Percentiles rank a stretch among this genome's conserved stretches.
These are phyloP conservation scores for Poeciliopsis turrubarensis DNA, from an alignment of 2,113 vertebrate genomes.

Conservation along the genomic window DNA sequence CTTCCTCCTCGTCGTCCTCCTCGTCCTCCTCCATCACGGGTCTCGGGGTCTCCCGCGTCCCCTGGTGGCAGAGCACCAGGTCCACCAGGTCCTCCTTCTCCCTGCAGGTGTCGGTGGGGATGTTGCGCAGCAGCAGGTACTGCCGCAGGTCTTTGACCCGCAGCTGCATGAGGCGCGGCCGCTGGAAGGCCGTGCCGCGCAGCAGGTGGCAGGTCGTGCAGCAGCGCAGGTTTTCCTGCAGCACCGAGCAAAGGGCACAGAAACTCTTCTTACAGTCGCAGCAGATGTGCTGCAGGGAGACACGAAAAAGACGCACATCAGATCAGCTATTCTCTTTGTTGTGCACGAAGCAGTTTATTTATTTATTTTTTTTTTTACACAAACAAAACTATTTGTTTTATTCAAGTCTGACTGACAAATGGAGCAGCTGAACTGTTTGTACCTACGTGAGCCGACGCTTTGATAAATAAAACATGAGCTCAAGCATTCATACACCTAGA, in stretches of 20 bases:
- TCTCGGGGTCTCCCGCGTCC: slow-evolving; percentile 60
- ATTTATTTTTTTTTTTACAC: slow-evolving; percentile 5
- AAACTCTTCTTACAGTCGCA: slow-evolving; percentile 97
- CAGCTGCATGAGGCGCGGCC: slow-evolving; percentile 91
- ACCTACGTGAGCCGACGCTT: background rate
- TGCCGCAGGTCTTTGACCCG: slow-evolving; percentile 94
- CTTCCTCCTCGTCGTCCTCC: slow-evolving; percentile 59
- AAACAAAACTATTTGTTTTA: background rate
- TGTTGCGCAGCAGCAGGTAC: slow-evolving; percentile 93
- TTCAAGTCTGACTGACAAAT: background rate
- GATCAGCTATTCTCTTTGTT: slow-evolving; percentile 28
- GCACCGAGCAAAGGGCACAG: slow-evolving; percentile 91
- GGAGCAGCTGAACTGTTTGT: background rate
- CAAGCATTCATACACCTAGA: background rate
- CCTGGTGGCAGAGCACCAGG: slow-evolving; percentile 90
- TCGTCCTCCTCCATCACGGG: slow-evolving; percentile 62
- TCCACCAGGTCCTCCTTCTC: slow-evolving; percentile 98
- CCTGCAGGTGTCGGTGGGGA: slow-evolving; percentile 91
- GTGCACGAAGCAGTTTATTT: background rate
- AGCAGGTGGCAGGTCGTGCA: slow-evolving; percentile 92
- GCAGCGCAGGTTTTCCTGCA: slow-evolving; percentile 89
- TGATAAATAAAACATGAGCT: background rate
- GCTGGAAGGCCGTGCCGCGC: slow-evolving; percentile 91
- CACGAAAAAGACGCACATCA: background rate
- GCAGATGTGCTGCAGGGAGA: slow-evolving; percentile 86